Conservation (phyloP, 2,113 vertebrate species). For the Myiozetetes cayanensis region DNA sequence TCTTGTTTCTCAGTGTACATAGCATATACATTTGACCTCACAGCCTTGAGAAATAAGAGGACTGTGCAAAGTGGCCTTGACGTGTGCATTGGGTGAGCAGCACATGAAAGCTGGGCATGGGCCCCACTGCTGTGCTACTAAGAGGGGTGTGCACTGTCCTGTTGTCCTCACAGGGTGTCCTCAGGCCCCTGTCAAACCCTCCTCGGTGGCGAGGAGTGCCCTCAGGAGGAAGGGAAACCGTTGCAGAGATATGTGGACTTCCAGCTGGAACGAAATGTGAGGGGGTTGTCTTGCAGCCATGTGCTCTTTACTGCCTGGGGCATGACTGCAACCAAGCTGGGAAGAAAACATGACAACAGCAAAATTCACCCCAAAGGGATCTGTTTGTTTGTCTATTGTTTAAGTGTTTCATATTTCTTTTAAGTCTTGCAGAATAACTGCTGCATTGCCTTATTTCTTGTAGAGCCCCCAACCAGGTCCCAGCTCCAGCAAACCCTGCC, state of each 20-base stretch:
- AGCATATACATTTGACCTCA: not conserved
- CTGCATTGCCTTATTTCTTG: not conserved
- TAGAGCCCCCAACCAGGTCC: not conserved
- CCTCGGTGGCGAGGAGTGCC: not conserved
- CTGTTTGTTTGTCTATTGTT: not conserved
- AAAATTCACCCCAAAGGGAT: not conserved
- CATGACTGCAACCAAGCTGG: fast-evolving
- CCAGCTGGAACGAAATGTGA: not conserved
- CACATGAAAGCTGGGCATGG: fast-evolving
- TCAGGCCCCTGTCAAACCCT: not conserved
- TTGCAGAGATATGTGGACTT: not conserved
- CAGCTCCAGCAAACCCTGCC: not conserved
- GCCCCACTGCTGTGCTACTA: fast-evolving
- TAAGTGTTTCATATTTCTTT: not conserved
- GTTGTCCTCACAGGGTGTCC: not conserved
- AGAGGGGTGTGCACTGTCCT: not conserved
- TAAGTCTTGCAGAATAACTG: not conserved
- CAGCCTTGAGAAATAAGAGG: not conserved
- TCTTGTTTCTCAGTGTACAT: not conserved
- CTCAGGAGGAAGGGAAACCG: not conserved
- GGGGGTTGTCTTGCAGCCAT: fast-evolving
- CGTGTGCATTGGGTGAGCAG: fast-evolving
- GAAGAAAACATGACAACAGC: not conserved
- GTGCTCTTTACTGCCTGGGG: not conserved
- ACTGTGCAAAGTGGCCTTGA: not conserved